phyloP scores from a whole-genome alignment of 2,888 invertebrate genomes.

The Dryomyza anilis region DNA sequence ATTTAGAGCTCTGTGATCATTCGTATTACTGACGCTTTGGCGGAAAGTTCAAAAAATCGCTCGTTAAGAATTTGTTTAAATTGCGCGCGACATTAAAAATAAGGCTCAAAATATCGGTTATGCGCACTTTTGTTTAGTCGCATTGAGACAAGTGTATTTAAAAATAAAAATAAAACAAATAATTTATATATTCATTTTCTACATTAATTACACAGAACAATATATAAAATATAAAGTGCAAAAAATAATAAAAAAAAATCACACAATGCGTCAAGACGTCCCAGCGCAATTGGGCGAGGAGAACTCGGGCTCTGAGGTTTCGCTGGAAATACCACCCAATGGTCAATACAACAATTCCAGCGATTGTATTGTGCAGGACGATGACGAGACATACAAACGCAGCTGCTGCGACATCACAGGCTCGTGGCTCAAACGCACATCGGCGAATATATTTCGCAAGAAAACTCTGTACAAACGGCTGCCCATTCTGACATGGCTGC shows the following conservation, averaged over 20 bases:
- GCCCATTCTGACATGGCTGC: constrained; percentile 80
- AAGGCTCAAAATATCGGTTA: not conserved
- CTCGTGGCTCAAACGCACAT: constrained; percentile 53
- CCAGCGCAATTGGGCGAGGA: constrained; percentile 35
- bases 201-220: too few relatives aligned
- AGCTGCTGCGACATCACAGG: constrained; percentile 45
- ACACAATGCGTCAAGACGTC: constrained; percentile 34
- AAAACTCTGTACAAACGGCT: constrained; percentile 76
- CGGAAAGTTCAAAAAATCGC: constrained; percentile 32
- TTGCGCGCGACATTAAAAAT: not conserved
- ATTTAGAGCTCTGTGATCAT: constrained; percentile 30
- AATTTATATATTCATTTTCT: too few relatives aligned
- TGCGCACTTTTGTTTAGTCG: too few relatives aligned
- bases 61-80: not conserved
- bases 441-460: constrained; percentile 67
- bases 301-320: constrained; percentile 48
- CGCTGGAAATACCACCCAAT: constrained; percentile 57
- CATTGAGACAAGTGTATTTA: not conserved
- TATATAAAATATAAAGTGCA: too few relatives aligned
- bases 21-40: constrained; percentile 35
- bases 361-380: constrained; percentile 63
- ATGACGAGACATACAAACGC: constrained; percentile 47
- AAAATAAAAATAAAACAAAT: not conserved
- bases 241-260: not conserved
- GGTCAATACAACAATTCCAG: constrained; percentile 55